Base-by-base conservation (phyloP, 2,888 invertebrate species). In the Melipona bicolor region DNA sequence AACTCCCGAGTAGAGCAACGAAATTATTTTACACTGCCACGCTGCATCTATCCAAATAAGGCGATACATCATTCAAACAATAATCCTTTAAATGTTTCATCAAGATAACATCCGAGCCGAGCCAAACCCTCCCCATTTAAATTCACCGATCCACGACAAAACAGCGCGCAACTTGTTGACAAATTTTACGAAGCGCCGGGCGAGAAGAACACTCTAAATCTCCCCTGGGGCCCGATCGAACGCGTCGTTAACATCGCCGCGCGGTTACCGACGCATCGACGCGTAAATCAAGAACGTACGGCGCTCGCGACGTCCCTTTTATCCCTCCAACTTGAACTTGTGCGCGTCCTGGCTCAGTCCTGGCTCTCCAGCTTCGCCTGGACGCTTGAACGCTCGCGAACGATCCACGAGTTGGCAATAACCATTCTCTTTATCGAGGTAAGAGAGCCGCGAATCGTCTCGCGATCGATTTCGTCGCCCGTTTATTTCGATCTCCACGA, bases 401-500 rank as follows among this genome's bases (percentile, higher is more conserved):
- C 79, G 36, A 74, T 71, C 69, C 72, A 78, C 74, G 56, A 27
- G 74, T 50, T 59, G 32, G 77, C 79, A 68, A 83, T 86, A 86
- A 86, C 74, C 65, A 67, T 81, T 86, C 64, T n/a, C 71, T 73
- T 77, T 75, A 83, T 80, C 73, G 85, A 19, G 49, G 50, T 65
- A 78, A 85, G 61, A 11, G 75, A 52, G 27, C 71, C 36, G 72
- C n/a, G 71, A 43, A 77, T 84, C 74, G 73, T 84, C 70, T 61
- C 77, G 67, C 71, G 84, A 81, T 79, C 84, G 75, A 84, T 84
- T 59, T 59, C 75, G 24, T 54, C 64, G 62, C 32, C 36, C 65
- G 64, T 78, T 84, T 64, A 76, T 76, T 68, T 71, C 75, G 52
- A 76, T 82, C 64, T 75, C 80, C 67, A 56, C 70, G 71, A 43